These are phyloP conservation scores for Myrmophylax atrothorax DNA, from an alignment of 2,113 vertebrate genomes.

Conservation along the genomic window DNA sequence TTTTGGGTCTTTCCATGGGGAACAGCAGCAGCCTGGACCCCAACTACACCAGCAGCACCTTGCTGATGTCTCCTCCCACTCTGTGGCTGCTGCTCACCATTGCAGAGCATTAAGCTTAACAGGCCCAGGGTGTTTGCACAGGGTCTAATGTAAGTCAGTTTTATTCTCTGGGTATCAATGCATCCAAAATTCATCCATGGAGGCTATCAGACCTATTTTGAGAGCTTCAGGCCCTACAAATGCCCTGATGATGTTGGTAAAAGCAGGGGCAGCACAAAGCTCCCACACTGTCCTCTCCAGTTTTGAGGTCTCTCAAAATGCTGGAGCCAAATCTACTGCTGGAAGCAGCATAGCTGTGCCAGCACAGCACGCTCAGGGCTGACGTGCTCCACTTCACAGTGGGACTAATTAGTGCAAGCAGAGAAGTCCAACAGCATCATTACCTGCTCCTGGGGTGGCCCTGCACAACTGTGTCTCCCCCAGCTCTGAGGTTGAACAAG, in stretches of 20 bases:
- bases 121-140: background rate
- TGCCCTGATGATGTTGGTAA: background rate
- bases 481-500: background rate
- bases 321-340: background rate
- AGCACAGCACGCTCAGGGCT: accelerated
- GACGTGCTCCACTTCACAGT: background rate
- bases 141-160: background rate
- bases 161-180: background rate
- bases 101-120: background rate
- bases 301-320: accelerated
- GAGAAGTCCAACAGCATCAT: background rate
- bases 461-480: accelerated
- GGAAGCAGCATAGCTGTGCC: background rate
- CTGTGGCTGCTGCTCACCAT: background rate
- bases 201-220: background rate
- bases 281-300: background rate
- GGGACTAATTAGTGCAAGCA: background rate
- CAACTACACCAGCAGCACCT: background rate
- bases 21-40: background rate
- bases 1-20: background rate
- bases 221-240: accelerated
- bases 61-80: background rate
- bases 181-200: background rate
- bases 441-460: background rate
- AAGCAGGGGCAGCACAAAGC: background rate